Evolutionary conservation across 2,888 invertebrate species (phyloP), one percentile per base, ranked within the genome.

Genomic region (Chelonus formosanus): DNA sequence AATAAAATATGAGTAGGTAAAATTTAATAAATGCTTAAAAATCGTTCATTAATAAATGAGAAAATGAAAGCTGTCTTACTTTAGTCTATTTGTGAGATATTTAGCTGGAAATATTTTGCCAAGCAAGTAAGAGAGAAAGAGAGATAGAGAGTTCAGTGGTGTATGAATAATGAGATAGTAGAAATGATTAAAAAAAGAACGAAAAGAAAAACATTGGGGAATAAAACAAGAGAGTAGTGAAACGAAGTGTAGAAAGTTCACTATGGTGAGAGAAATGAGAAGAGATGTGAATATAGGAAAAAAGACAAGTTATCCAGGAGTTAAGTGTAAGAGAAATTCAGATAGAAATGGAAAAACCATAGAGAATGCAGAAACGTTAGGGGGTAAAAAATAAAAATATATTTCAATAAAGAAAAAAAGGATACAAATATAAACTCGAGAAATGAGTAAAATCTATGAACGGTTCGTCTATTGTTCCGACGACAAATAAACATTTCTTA

Each of bases 81-180:
- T 52, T 32, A 20, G 31, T 32, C 34, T 52, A 5, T 7, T 32
- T 32, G 52, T 5, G 34, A 32, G 34, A 52, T 7, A 32, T 52
- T 48, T 20, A 20, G 8, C 32, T 31, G 6, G 20, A 52, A 52
- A 52, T 52, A 52, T 52, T 34, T 32, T 52, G 31, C 40, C 40
- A 40, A 56, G 40, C 8, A 31, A 32, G 6, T 20, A 47, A 50
- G 31, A 35, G 31, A 34, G 31, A 50, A 32, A 35, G n/a, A 34
- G 54, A 68, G 63, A 62, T 65, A 68, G 68, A 67, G 54, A 68
- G 63, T 73, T 73, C 71, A 73, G 70, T 67, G 67, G 67, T 64
- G 70, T 66, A 74, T 72, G 73, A 74, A 73, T 73, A 72, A 57
- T 44, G 50, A 45, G 50, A 43, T 32, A 45, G 36, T 34, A 35